A percentile compares a stretch with the other conserved stretches of the same genome.
Conservation (phyloP, 2,797 vertebrate genomes). For the Geotrypetes seraphini region DNA sequence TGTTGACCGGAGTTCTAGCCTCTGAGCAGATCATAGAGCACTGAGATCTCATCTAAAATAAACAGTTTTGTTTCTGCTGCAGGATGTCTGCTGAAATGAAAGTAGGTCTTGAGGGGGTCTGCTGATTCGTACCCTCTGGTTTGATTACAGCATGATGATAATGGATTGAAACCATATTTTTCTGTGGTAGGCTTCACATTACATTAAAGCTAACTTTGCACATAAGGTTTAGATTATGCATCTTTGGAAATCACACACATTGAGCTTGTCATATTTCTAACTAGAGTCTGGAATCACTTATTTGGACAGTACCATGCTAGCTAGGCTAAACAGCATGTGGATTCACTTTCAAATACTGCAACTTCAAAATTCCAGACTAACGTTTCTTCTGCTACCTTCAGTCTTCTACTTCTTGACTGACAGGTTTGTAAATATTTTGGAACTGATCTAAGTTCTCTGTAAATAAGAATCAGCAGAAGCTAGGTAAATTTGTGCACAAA, state of each 20-base stretch:
- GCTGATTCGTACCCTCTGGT: no score
- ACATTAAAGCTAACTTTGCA: background rate
- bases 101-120: no score
- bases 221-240: background rate
- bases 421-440: background rate
- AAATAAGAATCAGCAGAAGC: constrained; percentile 6
- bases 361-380: background rate
- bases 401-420: background rate
- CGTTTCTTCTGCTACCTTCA: background rate
- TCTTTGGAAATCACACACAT: background rate
- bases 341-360: background rate
- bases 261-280: background rate
- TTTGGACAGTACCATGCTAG: background rate
- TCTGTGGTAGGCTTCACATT: no score
- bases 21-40: no score
- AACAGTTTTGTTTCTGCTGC: no score
- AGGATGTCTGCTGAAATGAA: no score
- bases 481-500: no score
- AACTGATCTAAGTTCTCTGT: background rate
- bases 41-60: no score
- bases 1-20: no score
- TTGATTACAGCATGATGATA: no score
- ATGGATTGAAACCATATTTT: no score
- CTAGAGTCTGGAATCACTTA: constrained; percentile 1
- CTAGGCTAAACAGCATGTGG: background rate